Base-by-base conservation (phyloP, 2,113 vertebrate species). In the Alethe castanea region DNA sequence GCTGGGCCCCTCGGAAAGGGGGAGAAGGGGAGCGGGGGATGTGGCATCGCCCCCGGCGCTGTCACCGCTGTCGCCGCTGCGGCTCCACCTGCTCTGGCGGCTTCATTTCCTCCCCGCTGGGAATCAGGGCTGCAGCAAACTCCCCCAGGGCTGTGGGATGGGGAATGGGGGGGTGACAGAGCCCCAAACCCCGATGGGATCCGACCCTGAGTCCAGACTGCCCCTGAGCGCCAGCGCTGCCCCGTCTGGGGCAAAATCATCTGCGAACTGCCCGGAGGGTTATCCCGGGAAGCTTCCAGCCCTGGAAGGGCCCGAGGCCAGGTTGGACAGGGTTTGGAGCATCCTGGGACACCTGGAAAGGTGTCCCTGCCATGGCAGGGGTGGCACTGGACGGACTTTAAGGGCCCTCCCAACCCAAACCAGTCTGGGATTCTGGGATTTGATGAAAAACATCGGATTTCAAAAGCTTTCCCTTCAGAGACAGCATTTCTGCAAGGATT, bases 131-230 rank as follows among this genome's bases (percentile, higher is more conserved):
- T 5, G 61, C 42, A 53, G 47, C 69, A 5, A 40, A 33, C 25
- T 29, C 40, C 23, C 12, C 26, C 38, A 1, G 62, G 45, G 7
- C 3, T 12, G 26, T 15, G 61, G 77, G 62, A 6, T 66, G 52
- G n/a, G 52, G 40, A 31, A 9, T 19, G 1, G 10, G 45, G 11
- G 25, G 48, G 57, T 13, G 59, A 12, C 45, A 9, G 45, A 1
- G 6, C 19, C 50, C 28, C 86, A 5, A 7, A 4, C 19, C 6
- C 42, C 6, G 38, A 2, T 2, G 6, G 54, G 65, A 45, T 2
- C 29, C 44, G 6, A 31, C 0, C 1, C 54, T 0, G 8, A 35
- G 25, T 3, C 2, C 2, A 8, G 35, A 9, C 19, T 44, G 28
- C 2, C 42, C 28, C 8, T 8, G 59, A 52, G 50, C 50, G 9